These are phyloP conservation scores for Folsomia manolachei DNA, from an alignment of 2,888 invertebrate genomes.

Conservation along the genomic window DNA sequence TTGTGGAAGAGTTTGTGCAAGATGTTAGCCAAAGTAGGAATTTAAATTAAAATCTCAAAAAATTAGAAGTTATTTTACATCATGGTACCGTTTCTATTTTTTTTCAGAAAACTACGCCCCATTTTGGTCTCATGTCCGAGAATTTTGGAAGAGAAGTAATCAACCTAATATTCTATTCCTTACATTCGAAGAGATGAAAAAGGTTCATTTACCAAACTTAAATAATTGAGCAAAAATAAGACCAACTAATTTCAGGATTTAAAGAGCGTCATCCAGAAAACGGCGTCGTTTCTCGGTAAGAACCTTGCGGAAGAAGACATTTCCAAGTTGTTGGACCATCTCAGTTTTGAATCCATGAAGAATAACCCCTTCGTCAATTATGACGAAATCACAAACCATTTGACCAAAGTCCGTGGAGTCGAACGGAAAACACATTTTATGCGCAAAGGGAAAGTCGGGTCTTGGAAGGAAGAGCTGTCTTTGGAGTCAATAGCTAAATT, in stretches of 20 bases:
- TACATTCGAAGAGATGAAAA: constrained; percentile 79
- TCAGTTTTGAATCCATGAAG: constrained; percentile 79
- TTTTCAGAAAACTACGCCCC: constrained; percentile 41
- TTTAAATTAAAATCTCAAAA: background rate
- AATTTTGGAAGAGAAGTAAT: constrained; percentile 68
- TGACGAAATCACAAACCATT: constrained; percentile 56
- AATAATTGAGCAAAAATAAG: background rate
- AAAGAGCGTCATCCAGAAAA: constrained; percentile 63
- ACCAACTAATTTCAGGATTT: constrained; percentile 65
- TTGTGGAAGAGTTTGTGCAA: constrained; percentile 63
- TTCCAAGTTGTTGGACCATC: constrained; percentile 65
- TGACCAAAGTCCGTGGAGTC: constrained; percentile 53
- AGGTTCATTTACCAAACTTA: constrained; percentile 50
- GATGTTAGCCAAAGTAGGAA: constrained; percentile 53
- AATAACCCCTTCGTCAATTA: constrained; percentile 74
- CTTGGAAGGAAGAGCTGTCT: constrained; percentile 77
- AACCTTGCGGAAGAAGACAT: constrained; percentile 66
- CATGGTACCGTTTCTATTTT: background rate
- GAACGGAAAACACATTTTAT: constrained; percentile 59
- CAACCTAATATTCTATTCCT: constrained; percentile 73
- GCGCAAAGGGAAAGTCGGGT: constrained; percentile 74
- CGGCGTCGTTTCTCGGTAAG: constrained; percentile 71
- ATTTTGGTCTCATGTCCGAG: constrained; percentile 46
- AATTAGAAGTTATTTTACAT: background rate
- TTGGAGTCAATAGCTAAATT: constrained; percentile 68